Conservation (phyloP, 1,140 invertebrate genomes). For the Wiebesia pumilae region DNA sequence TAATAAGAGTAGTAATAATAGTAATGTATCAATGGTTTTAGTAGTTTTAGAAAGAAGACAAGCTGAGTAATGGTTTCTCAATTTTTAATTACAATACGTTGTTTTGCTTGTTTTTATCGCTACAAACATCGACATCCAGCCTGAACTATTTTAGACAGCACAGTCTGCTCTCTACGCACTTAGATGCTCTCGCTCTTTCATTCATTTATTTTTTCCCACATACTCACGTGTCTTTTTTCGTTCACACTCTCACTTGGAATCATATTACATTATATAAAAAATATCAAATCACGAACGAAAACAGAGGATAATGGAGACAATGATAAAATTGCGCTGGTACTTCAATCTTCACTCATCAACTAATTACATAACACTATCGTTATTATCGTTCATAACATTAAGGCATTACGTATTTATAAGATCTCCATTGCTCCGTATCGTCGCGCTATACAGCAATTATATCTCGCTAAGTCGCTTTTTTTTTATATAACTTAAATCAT, state of each 20-base stretch:
- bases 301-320: constrained; percentile 56
- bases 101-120: constrained; percentile 66
- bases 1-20: neutral
- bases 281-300: constrained; percentile 74
- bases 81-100: constrained; percentile 73
- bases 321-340: constrained; percentile 53
- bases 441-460: constrained; percentile 54
- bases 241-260: constrained; percentile 58
- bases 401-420: constrained; percentile 75
- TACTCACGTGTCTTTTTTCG: constrained; percentile 14
- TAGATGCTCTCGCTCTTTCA: constrained; percentile 31
- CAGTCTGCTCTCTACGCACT: constrained; percentile 66
- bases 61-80: constrained; percentile 65
- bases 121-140: constrained; percentile 75
- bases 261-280: constrained; percentile 67
- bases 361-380: constrained; percentile 71
- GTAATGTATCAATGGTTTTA: constrained; percentile 41
- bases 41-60: constrained; percentile 43
- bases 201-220: constrained; percentile 29
- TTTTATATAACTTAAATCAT: constrained; percentile 69
- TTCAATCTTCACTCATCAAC: constrained; percentile 56
- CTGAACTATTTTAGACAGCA: constrained; percentile 74
- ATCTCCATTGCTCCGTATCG: constrained; percentile 58
- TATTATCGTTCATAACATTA: constrained; percentile 74
- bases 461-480: constrained; percentile 46